Conservation (phyloP, 2,888 invertebrate genomes). For the Mayetiola destructor region DNA sequence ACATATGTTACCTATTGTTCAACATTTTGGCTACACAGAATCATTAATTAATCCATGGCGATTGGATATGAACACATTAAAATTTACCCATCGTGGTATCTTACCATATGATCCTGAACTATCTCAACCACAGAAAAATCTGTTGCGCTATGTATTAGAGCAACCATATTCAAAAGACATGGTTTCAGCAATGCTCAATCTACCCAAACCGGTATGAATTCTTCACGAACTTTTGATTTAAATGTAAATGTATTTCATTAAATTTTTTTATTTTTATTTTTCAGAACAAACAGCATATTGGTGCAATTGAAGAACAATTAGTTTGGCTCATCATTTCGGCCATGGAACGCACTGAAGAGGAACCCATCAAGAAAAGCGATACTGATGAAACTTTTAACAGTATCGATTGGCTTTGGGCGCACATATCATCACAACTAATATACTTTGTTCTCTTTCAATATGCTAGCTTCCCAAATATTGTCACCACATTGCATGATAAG, state of each 20-base stretch:
- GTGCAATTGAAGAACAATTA: conserved; percentile 80
- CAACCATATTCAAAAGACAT: conserved; percentile 93
- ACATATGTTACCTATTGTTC: conserved; percentile 85
- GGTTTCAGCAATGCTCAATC: conserved; percentile 86
- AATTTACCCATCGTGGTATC: conserved; percentile 48
- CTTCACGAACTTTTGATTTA: conserved; percentile 4
- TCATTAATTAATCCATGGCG: conserved; percentile 87
- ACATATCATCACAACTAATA: conserved; percentile 84
- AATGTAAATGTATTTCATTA: conserved; percentile 14
- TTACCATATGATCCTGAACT: conserved; percentile 82
- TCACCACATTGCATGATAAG: conserved; percentile 75
- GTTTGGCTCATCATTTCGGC: conserved; percentile 82
- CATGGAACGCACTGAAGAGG: conserved; percentile 78
- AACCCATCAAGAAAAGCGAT: conserved; percentile 42
- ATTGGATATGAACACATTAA: conserved; percentile 66
- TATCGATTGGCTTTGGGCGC: conserved; percentile 75
- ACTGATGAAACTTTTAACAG: conserved; percentile 36
- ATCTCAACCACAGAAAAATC: conserved; percentile 72
- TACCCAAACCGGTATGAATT: conserved; percentile 65
- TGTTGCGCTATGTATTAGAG: conserved; percentile 78
- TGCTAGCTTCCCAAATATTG: conserved; percentile 84
- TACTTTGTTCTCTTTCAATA: conserved; percentile 91
- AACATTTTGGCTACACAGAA: conserved; percentile 81
- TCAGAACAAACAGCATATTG: conserved; percentile 68
- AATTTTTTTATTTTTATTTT: conserved; percentile 4